Evolutionary conservation across 1,140 invertebrate species (phyloP).

Genomic region (Drosophila sucinea): DNA sequence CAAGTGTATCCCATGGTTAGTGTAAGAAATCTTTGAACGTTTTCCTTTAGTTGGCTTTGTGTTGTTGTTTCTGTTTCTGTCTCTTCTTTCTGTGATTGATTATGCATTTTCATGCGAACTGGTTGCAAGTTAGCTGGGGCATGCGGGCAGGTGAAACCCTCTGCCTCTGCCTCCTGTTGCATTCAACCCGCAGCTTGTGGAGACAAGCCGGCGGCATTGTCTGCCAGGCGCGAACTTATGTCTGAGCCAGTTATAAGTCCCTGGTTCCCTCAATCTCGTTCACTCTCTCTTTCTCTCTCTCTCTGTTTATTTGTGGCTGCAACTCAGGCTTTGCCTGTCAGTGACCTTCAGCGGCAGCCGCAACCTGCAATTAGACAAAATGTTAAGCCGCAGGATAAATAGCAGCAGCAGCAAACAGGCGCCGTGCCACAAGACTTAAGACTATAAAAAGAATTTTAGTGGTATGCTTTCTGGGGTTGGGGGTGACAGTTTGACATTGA

Average conservation of each 20-base stretch:
- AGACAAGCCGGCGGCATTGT: slow-evolving; percentile 70
- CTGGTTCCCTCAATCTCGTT: neutral
- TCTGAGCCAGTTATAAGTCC: slow-evolving; percentile 25
- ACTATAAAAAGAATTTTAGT: slow-evolving; percentile 22
- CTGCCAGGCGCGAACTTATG: slow-evolving; percentile 39
- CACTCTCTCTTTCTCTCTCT: neutral
- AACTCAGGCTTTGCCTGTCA: slow-evolving; percentile 48
- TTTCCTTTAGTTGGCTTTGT: slow-evolving; percentile 12
- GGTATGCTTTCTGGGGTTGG: slow-evolving; percentile 12
- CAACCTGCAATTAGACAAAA: slow-evolving; percentile 72
- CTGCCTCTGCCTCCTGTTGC: slow-evolving; percentile 20
- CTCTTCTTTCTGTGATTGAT: slow-evolving; percentile 70
- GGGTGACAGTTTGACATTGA: slow-evolving; percentile 73
- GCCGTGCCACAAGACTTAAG: slow-evolving; percentile 54
- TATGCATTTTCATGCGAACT: slow-evolving; percentile 79
- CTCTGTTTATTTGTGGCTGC: neutral
- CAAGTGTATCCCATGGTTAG: slow-evolving; percentile 30
- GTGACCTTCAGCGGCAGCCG: slow-evolving; percentile 66
- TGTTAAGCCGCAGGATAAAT: slow-evolving; percentile 51
- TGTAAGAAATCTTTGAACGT: neutral
- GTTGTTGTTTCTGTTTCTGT: slow-evolving; percentile 9
- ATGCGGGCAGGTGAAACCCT: slow-evolving; percentile 63
- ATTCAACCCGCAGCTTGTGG: slow-evolving; percentile 52
- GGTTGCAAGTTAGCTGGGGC: slow-evolving; percentile 50
- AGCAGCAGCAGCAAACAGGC: slow-evolving; percentile 42